Evolutionary conservation across 2,113 vertebrate species (phyloP).

Genomic region (Orcinus orca): DNA sequence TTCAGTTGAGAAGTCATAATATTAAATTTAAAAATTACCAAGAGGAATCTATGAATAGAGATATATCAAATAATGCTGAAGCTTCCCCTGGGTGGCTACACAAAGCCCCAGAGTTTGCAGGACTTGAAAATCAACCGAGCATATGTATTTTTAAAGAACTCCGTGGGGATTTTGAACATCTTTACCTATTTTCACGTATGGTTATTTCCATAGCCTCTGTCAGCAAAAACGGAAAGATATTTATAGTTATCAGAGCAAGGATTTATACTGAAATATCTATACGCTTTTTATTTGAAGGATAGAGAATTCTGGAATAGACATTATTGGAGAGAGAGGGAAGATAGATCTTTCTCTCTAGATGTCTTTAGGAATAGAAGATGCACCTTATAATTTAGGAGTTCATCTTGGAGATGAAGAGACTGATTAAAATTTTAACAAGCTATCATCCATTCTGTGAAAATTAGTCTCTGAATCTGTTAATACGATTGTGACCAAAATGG

Average conservation of each 20-base stretch:
- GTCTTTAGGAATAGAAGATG: neutral
- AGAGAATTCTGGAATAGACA: neutral
- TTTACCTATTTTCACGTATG: constrained; percentile 19
- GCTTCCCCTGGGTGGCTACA: neutral
- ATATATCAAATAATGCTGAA: neutral
- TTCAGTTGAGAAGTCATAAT: neutral
- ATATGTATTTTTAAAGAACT: neutral
- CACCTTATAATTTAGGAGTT: neutral
- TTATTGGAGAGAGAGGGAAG: neutral
- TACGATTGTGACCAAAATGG: constrained; percentile 2
- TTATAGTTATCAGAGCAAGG: constrained; percentile 30
- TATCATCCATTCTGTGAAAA: neutral
- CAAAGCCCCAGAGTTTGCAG: neutral
- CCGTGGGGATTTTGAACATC: neutral
- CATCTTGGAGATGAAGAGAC: neutral
- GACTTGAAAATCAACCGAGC: neutral
- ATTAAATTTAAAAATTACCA: neutral
- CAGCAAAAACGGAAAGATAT: constrained; percentile 18
- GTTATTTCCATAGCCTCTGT: constrained; percentile 4
- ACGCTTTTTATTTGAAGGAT: neutral
- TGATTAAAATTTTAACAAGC: constrained; percentile 33
- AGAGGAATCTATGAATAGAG: neutral
- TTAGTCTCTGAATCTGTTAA: neutral
- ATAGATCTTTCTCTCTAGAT: neutral
- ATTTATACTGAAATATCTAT: constrained; percentile 31